Evolutionary conservation across 2,113 vertebrate species (phyloP).

Genomic region (Hiodon tergisus): DNA sequence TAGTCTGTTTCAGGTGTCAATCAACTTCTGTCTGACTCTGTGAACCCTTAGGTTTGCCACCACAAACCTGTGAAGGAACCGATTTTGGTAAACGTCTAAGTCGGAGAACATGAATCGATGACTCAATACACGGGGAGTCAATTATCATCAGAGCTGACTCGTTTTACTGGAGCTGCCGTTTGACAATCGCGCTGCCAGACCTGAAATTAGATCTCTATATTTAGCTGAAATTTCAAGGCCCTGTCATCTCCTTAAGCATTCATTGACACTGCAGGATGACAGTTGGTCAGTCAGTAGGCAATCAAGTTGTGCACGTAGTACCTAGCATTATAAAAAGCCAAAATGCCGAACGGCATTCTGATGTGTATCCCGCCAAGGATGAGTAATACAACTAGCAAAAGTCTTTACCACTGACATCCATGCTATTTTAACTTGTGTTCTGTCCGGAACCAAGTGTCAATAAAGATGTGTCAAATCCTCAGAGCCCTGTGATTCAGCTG

Average conservation of each 20-base stretch:
- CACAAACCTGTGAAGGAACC: neutral
- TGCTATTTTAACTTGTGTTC: neutral
- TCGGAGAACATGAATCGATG: neutral
- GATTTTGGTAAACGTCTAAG: neutral
- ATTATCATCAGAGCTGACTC: constrained; percentile 12
- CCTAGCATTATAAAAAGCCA: constrained; percentile 7
- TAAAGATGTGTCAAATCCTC: constrained; percentile 7
- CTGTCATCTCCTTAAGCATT: neutral
- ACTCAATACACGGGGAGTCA: neutral
- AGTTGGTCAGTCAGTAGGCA: constrained; percentile 8
- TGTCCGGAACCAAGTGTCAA: neutral
- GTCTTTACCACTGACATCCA: neutral
- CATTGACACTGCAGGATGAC: neutral
- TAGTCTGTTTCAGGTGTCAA: too few relatives aligned
- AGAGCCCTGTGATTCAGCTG: constrained; percentile 8
- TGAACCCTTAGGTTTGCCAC: neutral
- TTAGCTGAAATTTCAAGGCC: constrained; percentile 7
- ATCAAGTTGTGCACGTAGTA: constrained; percentile 12
- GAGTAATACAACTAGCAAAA: constrained; percentile 2
- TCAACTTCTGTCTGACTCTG: too few relatives aligned
- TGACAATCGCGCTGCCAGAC: constrained; percentile 4
- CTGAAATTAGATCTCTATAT: constrained; percentile 23
- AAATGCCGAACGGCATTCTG: neutral
- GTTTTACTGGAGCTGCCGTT: neutral
- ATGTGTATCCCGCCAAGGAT: neutral